Conservation (phyloP, 2,797 vertebrate species). For the Nannoperca australis region DNA sequence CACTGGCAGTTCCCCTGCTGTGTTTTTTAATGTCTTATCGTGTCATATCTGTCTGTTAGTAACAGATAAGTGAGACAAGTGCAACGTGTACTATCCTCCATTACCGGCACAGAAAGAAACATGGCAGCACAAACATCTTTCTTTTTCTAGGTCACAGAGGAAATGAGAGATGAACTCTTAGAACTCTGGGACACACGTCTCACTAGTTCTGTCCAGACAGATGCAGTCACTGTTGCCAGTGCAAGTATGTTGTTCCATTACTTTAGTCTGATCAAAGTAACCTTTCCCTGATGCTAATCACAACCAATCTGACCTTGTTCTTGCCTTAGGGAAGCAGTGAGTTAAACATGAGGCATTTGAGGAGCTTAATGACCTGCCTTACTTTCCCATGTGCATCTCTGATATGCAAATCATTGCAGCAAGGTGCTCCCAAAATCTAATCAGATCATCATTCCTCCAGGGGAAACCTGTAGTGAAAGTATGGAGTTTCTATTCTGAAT, state of each 20-base stretch:
- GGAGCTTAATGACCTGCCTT: constrained; percentile 56
- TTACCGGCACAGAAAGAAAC: constrained; percentile 42
- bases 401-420: constrained; percentile 64
- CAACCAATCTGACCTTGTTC: constrained; percentile 51
- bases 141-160: constrained; percentile 66
- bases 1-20: constrained; percentile 9
- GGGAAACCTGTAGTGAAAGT: constrained; percentile 40
- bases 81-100: constrained; percentile 41
- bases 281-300: constrained; percentile 52
- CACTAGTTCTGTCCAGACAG: constrained; percentile 32
- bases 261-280: constrained; percentile 59
- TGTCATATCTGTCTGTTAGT: constrained; percentile 47
- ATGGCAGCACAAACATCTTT: constrained; percentile 29
- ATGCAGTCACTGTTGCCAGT: constrained; percentile 12
- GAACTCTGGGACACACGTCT: constrained; percentile 43
- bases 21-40: constrained; percentile 20
- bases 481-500: constrained; percentile 1
- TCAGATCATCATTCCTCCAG: constrained; percentile 53
- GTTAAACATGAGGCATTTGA: constrained; percentile 53
- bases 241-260: constrained; percentile 36
- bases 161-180: constrained; percentile 34
- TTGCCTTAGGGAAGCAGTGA: constrained; percentile 39
- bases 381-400: constrained; percentile 21
- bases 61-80: constrained; percentile 50
- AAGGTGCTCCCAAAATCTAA: constrained; percentile 63